These are phyloP conservation scores for Xestia rhomboidea DNA, from an alignment of 2,888 invertebrate species.

Conservation along the genomic window DNA sequence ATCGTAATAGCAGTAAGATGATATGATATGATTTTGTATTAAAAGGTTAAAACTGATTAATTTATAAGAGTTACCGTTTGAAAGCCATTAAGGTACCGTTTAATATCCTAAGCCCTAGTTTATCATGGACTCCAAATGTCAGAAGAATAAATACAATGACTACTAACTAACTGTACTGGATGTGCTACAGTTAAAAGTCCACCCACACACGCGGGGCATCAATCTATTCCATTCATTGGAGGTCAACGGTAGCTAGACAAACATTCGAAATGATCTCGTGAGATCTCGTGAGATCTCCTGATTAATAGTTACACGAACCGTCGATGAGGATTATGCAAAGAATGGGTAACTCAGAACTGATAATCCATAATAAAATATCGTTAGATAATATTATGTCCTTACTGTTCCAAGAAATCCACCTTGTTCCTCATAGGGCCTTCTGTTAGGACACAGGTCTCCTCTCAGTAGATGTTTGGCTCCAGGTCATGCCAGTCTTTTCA, in stretches of 20 bases:
- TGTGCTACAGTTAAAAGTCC: constrained; percentile 14
- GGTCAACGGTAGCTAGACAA: constrained; percentile 22
- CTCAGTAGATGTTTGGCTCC: not conserved
- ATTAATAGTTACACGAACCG: constrained; percentile 1
- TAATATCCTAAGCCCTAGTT: not conserved
- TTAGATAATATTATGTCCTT: not conserved
- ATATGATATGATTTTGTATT: not conserved
- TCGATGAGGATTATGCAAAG: not conserved
- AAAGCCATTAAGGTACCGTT: not conserved
- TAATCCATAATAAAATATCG: not conserved
- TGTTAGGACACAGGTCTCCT: not conserved
- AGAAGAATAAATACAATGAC: constrained; percentile 10
- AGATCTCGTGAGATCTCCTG: constrained; percentile 1
- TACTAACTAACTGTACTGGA: constrained; percentile 35
- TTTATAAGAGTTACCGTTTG: not conserved
- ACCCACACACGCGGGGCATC: constrained; percentile 22
- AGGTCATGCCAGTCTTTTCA: not conserved
- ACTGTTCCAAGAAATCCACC: no score
- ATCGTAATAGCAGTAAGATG: not conserved
- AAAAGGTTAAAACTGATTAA: not conserved
- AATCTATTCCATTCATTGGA: constrained; percentile 29
- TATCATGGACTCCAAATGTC: not conserved
- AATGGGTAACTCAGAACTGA: not conserved
- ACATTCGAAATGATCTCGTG: constrained; percentile 17
- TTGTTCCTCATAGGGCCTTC: not conserved